phyloP scores from a whole-genome alignment of 37 sponge, comb jelly and placozoan genomes.

The Chondrosia reniformis region DNA sequence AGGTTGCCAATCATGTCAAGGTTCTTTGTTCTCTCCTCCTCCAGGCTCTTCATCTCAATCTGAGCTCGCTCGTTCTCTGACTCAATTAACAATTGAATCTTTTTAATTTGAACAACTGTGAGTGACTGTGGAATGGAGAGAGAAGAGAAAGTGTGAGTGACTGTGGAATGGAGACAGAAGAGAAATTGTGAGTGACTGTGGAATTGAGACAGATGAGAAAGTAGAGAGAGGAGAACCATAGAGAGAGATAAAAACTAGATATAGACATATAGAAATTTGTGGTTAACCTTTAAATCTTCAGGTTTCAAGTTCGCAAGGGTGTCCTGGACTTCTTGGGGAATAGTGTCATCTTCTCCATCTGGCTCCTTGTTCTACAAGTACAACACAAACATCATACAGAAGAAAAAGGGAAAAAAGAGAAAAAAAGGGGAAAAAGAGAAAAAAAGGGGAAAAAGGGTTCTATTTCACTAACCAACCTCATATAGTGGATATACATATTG shows the following conservation, averaged over 20 bases:
- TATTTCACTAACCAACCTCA: not conserved
- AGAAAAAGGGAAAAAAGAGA: no score
- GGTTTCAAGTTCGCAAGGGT: constrained; percentile 47
- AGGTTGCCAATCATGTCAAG: constrained; percentile 83
- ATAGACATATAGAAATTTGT: no score
- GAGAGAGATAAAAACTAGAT: no score
- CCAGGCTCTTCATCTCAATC: constrained; percentile 55
- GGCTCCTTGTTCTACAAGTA: constrained; percentile 67
- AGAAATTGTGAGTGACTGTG: constrained; percentile 64
- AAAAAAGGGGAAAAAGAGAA: not conserved
- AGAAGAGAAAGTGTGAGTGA: no score
- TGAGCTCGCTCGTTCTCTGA: constrained; percentile 37
- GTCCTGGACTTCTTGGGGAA: constrained; percentile 37
- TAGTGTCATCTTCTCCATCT: constrained; percentile 44
- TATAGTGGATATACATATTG: not conserved
- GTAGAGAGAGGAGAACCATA: no score
- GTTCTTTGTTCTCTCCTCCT: constrained; percentile 49
- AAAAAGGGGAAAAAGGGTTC: not conserved
- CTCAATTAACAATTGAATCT: constrained; percentile 56
- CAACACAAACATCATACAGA: not conserved
- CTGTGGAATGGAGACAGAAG: no score
- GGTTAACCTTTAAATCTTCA: constrained; percentile 54
- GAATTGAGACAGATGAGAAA: no score
- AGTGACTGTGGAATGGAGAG: constrained; percentile 38
- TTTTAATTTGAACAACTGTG: constrained; percentile 74